These are phyloP conservation scores for Cacoxenus indagator DNA, from an alignment of 2,888 invertebrate genomes.

Conservation along the genomic window DNA sequence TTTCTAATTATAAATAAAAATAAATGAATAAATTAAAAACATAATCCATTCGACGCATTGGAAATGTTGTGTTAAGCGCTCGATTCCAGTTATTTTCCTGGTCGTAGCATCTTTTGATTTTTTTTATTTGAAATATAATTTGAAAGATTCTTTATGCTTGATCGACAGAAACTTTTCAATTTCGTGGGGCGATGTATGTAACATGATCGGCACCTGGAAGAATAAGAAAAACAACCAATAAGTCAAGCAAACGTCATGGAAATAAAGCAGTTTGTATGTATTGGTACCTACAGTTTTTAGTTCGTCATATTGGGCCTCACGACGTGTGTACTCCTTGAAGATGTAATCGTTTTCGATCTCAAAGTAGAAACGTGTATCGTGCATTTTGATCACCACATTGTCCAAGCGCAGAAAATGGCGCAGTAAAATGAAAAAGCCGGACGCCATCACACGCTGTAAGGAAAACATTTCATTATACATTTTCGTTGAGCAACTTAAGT, in stretches of 20 bases:
- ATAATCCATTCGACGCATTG: no score
- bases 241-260: no score
- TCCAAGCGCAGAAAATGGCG: constrained; percentile 96
- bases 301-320: constrained; percentile 81
- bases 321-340: constrained; percentile 84
- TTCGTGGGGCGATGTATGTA: constrained; percentile 79
- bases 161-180: constrained; percentile 78
- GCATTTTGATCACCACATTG: constrained; percentile 87
- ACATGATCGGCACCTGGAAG: constrained; percentile 73
- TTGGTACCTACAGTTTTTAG: constrained; percentile 76
- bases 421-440: constrained; percentile 89
- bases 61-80: no score
- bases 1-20: no score
- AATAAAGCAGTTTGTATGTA: no score
- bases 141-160: constrained; percentile 71
- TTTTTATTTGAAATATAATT: constrained; percentile 69
- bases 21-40: no score
- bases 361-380: constrained; percentile 90
- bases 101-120: no score
- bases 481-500: no score
- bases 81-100: no score
- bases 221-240: constrained; percentile 23
- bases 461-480: no score
- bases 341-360: constrained; percentile 83
- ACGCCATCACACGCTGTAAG: constrained; percentile 95